A percentile compares a stretch with the other conserved stretches of the same genome.
These are phyloP conservation scores for Meloidogyne floridensis DNA, from an alignment of 1,140 invertebrate genomes.

Conservation along the genomic window DNA sequence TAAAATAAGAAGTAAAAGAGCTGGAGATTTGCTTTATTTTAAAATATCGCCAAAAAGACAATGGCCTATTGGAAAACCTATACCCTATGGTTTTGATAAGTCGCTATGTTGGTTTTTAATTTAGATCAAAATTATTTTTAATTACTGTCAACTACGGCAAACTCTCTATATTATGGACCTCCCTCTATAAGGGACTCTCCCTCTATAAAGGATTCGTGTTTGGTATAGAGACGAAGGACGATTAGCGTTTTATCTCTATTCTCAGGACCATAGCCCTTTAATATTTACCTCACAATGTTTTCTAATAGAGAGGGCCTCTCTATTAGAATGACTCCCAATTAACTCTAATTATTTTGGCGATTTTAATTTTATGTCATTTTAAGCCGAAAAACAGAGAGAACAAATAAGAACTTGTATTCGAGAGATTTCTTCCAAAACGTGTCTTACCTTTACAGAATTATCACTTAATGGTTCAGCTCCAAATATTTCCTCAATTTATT, in stretches of 20 bases:
- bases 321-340: too few species aligned
- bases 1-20: neutral
- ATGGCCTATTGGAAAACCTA: conserved; percentile 31
- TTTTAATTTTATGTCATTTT: neutral
- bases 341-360: too few species aligned
- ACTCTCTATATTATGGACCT: too few species aligned
- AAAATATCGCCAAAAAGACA: conserved; percentile 18
- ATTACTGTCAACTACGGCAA: too few species aligned
- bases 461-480: neutral
- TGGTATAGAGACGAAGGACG: too few species aligned
- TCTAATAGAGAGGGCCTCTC: too few species aligned
- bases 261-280: too few species aligned
- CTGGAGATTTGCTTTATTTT: conserved; percentile 28
- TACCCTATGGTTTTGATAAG: conserved; percentile 33
- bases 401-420: conserved; percentile 1
- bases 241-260: too few species aligned
- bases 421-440: conserved; percentile 19
- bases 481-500: neutral
- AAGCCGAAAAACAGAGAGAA: conserved; percentile 5
- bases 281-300: too few species aligned
- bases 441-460: conserved; percentile 17
- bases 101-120: conserved; percentile 17
- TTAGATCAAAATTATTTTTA: too few species aligned
- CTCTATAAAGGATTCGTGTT: too few species aligned
- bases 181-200: too few species aligned